Percentiles rank a stretch among this genome's conserved stretches.
phyloP scores from a whole-genome alignment of 2,888 invertebrate genomes.

The Fabriciana adippe region DNA sequence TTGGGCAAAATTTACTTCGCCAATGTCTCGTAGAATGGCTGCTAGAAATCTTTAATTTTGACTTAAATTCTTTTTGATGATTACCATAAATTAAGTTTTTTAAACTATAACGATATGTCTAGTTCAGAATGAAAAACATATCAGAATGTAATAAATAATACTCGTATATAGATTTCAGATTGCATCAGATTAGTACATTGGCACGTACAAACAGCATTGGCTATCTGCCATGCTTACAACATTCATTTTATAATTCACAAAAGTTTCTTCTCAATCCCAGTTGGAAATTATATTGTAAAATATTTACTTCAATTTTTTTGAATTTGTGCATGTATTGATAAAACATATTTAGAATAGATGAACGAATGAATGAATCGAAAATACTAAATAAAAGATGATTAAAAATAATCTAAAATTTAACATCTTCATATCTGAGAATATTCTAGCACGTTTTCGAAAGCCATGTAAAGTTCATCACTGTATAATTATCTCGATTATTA shows the following conservation, averaged over 20 bases:
- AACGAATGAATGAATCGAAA: too few relatives aligned
- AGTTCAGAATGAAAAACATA: background rate
- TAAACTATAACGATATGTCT: background rate
- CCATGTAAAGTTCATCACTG: too few relatives aligned
- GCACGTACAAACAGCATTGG: slow-evolving; percentile 33
- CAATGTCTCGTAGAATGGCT: too few relatives aligned
- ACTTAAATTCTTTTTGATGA: too few relatives aligned
- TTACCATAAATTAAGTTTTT: too few relatives aligned
- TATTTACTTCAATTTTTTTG: background rate
- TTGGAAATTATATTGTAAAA: slow-evolving; percentile 5
- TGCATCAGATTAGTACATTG: slow-evolving; percentile 32
- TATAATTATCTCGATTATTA: too few relatives aligned
- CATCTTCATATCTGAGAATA: too few relatives aligned
- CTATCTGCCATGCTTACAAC: slow-evolving; percentile 27
- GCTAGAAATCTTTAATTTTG: too few relatives aligned
- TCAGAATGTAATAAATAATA: slow-evolving; percentile 18
- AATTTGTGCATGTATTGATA: background rate
- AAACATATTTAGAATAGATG: background rate
- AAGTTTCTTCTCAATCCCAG: slow-evolving; percentile 3
- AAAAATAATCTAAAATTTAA: too few relatives aligned
- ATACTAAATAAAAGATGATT: too few relatives aligned
- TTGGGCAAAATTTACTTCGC: too few relatives aligned
- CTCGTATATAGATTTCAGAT: slow-evolving; percentile 22
- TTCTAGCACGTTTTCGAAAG: too few relatives aligned
- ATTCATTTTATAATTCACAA: slow-evolving; percentile 22